Percentiles rank a stretch among this genome's conserved stretches.
Evolutionary conservation across 2,113 vertebrate genomes (phyloP).

Genomic region (Brachypteracias leptosomus): DNA sequence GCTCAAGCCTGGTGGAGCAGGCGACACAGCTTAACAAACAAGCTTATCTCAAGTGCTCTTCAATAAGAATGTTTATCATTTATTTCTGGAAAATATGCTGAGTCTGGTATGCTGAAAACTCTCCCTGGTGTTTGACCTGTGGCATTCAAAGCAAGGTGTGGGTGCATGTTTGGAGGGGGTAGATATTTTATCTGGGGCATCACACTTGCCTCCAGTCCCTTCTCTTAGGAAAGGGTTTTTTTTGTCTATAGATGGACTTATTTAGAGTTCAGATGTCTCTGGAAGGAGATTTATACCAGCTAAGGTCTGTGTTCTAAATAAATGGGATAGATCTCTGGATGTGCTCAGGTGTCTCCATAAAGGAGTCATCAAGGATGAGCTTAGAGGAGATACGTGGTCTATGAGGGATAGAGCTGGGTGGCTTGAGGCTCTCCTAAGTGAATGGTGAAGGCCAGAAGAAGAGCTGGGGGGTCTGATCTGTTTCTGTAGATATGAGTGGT

Average conservation of each 20-base stretch:
- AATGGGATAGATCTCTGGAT: not conserved
- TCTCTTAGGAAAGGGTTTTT: not conserved
- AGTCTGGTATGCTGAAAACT: constrained; percentile 35
- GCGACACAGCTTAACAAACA: constrained; percentile 47
- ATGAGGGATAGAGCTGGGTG: not conserved
- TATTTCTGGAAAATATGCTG: constrained; percentile 56
- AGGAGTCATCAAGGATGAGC: not conserved
- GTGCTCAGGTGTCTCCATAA: not conserved
- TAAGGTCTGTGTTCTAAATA: not conserved
- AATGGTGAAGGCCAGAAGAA: not conserved
- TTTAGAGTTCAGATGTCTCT: not conserved
- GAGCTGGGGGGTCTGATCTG: not conserved
- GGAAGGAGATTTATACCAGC: not conserved
- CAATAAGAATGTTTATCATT: constrained; percentile 52
- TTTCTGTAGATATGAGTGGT: not conserved
- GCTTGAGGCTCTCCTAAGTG: not conserved
- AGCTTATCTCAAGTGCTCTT: constrained; percentile 57
- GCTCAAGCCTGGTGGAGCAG: not conserved
- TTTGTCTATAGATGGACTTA: not conserved
- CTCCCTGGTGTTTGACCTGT: not conserved
- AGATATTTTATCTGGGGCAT: not conserved
- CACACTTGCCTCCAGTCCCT: not conserved
- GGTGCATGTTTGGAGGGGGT: not conserved
- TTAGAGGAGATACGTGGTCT: not conserved
- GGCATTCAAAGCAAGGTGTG: not conserved